Base-by-base conservation (phyloP, 2,113 vertebrate genomes). In the Rousettus leschenaultii region DNA sequence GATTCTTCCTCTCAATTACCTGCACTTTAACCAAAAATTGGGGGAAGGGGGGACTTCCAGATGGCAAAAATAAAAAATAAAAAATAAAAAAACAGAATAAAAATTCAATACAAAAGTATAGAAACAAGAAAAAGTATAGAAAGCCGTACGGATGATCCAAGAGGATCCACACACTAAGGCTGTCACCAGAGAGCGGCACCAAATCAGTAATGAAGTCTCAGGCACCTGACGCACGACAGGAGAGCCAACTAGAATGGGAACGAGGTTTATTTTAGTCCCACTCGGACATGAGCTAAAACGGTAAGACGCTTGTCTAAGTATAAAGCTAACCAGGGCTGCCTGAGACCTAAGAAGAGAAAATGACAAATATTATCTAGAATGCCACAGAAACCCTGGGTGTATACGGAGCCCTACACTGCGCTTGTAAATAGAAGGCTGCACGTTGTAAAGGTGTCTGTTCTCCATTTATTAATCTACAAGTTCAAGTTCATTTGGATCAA, bases 141-240 rank as follows among this genome's bases (percentile, higher is more conserved):
- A 18, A 51, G 24, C 22, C 38, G 28, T 4, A 30, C 16, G 33
- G 51, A 68, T 57, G 21, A 57, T 8, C 16, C 11, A 22, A 75
- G 94, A 79, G 45, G 38, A 15, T 57, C 26, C 57, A 66, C 38
- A 88, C 87, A 40, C 57, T 13, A 35, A 51, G 51, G 24, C 3
- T 30, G 61, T 4, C 24, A 5, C 30, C 18, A n/a, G 15, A 26
- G 38, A 48, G 24, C 6, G 57, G 21, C 75, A 15, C 33, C 7
- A 26, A 70, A 43, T 63, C 28, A 70, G 6, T 26, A 40, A 51
- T 26, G 53, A 74, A n/a, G 65, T 1, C 24, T 8, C 26, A 9
- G 14, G 10, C n/a, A 6, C 0, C 35, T 7, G 15, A 15, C 0
- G 13, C 14, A 14, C 33, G 6, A 14, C 9, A 75, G 21, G 3